A percentile compares a stretch with the other conserved stretches of the same genome.
Evolutionary conservation across 2,888 invertebrate species (phyloP).

Genomic region (Lydus trimaculatus): DNA sequence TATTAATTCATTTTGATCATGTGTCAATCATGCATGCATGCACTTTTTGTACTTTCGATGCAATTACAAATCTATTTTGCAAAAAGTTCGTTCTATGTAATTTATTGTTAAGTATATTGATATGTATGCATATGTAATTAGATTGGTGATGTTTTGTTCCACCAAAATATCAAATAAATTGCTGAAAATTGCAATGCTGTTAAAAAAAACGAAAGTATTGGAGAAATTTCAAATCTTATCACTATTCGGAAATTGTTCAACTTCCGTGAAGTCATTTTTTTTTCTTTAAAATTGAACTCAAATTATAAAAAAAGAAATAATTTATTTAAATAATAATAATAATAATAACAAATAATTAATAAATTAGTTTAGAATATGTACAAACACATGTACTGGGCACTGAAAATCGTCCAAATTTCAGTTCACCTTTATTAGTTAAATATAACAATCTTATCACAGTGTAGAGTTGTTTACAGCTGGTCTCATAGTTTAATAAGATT

Average conservation of each 20-base stretch:
- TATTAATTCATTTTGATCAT: too few relatives aligned
- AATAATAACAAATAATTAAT: background rate
- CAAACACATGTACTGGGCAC: constrained; percentile 40
- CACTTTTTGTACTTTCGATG: background rate
- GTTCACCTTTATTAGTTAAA: constrained; percentile 30
- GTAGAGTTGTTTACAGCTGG: constrained; percentile 38
- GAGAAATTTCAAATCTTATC: constrained; percentile 17
- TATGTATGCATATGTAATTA: background rate
- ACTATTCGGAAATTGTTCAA: background rate
- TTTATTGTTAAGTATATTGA: too few relatives aligned
- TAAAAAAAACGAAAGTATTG: constrained; percentile 10
- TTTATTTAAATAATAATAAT: background rate
- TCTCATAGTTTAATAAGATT: constrained; percentile 32
- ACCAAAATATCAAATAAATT: background rate
- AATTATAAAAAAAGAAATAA: background rate
- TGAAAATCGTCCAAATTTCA: constrained; percentile 33
- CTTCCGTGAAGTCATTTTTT: background rate
- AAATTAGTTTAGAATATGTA: constrained; percentile 25
- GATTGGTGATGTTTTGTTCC: background rate
- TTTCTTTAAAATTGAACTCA: too few relatives aligned
- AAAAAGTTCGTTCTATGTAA: background rate
- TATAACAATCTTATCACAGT: constrained; percentile 35
- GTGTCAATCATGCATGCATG: too few relatives aligned
- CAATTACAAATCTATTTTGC: too few relatives aligned
- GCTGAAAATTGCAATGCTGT: background rate